Evolutionary conservation across 2,797 vertebrate species (phyloP), one percentile per base, ranked within the genome.

Genomic region (Molossus molossus): DNA sequence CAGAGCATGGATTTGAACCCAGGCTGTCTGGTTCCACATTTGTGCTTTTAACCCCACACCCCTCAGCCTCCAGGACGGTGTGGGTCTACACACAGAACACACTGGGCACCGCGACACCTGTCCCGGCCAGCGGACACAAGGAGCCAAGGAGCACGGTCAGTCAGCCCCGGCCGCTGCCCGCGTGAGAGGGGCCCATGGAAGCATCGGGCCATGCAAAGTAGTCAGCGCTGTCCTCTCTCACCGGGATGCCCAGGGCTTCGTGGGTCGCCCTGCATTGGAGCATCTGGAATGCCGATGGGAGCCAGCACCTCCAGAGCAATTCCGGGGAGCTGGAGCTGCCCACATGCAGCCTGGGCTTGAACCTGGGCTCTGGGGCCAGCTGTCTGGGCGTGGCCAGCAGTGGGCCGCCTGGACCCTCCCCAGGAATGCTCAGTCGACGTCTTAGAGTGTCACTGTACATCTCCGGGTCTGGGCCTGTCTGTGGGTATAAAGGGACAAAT

Each of bases 401-500:
- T 1, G 6, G 25, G 62, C 60, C 33, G 8, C 2, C 1, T 7
- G 58, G 67, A 37, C 45, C 50, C 57, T 60, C 69, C 75, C 79
- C 15, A n/a, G 85, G 79, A 65, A 69, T 1, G n/a, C 7, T 23
- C 1, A 2, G 17, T 5, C 5, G 13, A 27, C 33, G 0, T 33
- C 53, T 37, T 60, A 33, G 81, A 14, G 25, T 25, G 45, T 75
- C 23, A 15, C 3, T 5, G 14, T 18, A 1, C 7, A 4, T n/a
- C 9, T 91, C 48, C 48, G 25, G 53, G 67, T 2, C 12, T 84
- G 48, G 27, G 21, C 29, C 75, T 10, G 18, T 45, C 27, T 20
- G 3, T 9, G 50, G 4, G 9, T 9, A 1, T 18, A 33, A 60
- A 45, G 0, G 2, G 60, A 67, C 55, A 48, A 13, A 27, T 2